Percentiles rank a stretch among this genome's conserved stretches.
Evolutionary conservation across 2,888 invertebrate species (phyloP).

Genomic region (Drosophila gaucha): DNA sequence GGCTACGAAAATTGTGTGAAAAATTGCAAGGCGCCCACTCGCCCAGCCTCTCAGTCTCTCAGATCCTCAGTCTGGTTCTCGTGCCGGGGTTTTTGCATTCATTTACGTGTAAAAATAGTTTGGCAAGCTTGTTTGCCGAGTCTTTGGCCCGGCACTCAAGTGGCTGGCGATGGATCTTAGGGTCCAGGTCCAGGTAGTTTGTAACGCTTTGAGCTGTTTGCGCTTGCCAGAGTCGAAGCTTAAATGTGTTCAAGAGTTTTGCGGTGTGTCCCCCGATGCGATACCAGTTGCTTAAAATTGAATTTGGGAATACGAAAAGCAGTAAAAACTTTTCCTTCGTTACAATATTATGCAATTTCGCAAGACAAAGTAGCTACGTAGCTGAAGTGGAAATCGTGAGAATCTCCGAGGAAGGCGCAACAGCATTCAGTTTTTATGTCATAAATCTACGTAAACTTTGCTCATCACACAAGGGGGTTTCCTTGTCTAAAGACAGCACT

Average conservation of each 20-base stretch:
- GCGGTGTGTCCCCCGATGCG: constrained; percentile 23
- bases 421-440: background rate
- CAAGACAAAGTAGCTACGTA: constrained; percentile 11
- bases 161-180: constrained; percentile 28
- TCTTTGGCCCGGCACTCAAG: constrained; percentile 35
- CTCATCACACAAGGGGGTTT: background rate
- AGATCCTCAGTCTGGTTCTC: constrained; percentile 15
- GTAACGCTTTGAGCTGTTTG: constrained; percentile 45
- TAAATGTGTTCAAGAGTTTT: constrained; percentile 53
- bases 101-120: constrained; percentile 77
- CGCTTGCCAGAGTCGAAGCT: constrained; percentile 31
- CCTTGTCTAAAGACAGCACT: background rate
- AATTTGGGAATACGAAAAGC: constrained; percentile 33
- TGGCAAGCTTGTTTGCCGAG: constrained; percentile 31
- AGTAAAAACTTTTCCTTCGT: constrained; percentile 13
- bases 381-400: constrained; percentile 25
- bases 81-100: constrained; percentile 49
- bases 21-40: constrained; percentile 43
- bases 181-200: constrained; percentile 41
- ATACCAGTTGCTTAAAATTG: constrained; percentile 40
- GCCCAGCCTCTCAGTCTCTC: background rate
- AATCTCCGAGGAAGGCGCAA: constrained; percentile 9
- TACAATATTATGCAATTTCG: constrained; percentile 11
- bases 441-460: constrained; percentile 13
- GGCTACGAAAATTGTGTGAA: constrained; percentile 55